Evolutionary conservation across 2,888 invertebrate genomes (phyloP).

Genomic region (Rhagium mordax): DNA sequence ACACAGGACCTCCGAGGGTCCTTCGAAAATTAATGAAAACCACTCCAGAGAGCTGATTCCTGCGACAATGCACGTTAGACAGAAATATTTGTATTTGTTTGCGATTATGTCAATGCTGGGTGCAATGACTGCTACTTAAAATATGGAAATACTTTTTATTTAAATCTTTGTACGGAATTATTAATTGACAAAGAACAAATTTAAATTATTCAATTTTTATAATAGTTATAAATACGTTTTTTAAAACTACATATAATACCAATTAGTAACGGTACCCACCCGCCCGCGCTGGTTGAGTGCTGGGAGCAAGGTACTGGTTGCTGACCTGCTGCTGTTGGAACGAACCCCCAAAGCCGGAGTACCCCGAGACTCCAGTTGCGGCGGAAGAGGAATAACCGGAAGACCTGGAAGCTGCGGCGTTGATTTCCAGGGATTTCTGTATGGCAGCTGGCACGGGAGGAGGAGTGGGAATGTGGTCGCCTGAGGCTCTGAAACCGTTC

Average conservation of each 20-base stretch:
- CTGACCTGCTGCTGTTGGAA: slow-evolving; percentile 14
- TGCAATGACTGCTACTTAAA: too few species aligned
- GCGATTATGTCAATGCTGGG: too few species aligned
- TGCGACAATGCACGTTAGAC: too few species aligned
- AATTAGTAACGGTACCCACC: slow-evolving; percentile 42
- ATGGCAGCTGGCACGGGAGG: slow-evolving; percentile 48
- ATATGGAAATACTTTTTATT: too few species aligned
- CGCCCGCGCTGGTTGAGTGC: slow-evolving; percentile 16
- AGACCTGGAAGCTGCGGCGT: slow-evolving; percentile 3
- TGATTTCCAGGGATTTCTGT: slow-evolving; percentile 39
- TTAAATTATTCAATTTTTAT: too few species aligned
- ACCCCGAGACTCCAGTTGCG: background rate
- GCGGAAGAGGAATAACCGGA: slow-evolving; percentile 2
- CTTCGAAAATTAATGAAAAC: too few species aligned
- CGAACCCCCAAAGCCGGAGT: background rate
- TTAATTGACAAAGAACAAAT: too few species aligned
- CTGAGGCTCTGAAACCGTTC: slow-evolving; percentile 67
- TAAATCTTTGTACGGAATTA: too few species aligned
- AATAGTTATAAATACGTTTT: background rate
- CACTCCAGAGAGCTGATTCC: too few species aligned
- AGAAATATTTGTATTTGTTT: too few species aligned
- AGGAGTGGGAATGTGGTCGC: slow-evolving; percentile 50
- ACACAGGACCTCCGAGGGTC: too few species aligned
- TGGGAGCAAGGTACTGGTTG: slow-evolving; percentile 42
- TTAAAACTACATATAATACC: background rate